Conservation (phyloP, 1,140 invertebrate species). For the Hylaeus anthracinus region DNA sequence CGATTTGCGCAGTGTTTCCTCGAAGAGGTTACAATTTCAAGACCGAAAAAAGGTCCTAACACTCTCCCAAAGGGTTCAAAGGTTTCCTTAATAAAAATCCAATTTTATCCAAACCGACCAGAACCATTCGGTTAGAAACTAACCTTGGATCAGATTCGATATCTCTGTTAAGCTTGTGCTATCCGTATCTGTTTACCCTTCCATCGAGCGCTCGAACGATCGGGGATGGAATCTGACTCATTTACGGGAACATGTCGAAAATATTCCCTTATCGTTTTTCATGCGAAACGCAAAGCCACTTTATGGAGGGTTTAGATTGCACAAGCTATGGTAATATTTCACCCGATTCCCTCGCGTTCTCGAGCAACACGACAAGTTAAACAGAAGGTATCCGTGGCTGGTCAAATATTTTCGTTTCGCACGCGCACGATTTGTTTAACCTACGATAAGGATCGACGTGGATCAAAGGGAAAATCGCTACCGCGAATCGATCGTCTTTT, state of each 20-base stretch:
- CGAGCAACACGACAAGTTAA: not conserved
- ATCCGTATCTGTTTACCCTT: not conserved
- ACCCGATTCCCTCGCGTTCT: not conserved
- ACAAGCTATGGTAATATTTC: slow-evolving; percentile 16
- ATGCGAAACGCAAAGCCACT: not conserved
- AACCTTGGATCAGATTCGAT: not conserved
- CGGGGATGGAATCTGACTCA: not conserved
- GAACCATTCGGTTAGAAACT: too few species aligned
- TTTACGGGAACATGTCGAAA: not conserved
- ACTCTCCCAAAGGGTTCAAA: too few species aligned
- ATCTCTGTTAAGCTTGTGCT: not conserved
- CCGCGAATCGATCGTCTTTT: too few species aligned
- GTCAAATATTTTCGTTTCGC: not conserved
- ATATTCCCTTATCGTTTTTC: not conserved
- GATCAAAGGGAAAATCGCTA: too few species aligned
- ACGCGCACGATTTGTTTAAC: not conserved
- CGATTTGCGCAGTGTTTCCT: too few species aligned
- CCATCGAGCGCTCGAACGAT: not conserved
- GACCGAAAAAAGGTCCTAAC: too few species aligned
- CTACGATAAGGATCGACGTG: not conserved
- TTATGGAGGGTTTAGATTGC: slow-evolving; percentile 18
- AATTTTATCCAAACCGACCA: too few species aligned
- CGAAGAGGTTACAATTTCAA: too few species aligned
- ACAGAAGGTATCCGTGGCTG: slow-evolving; percentile 1
- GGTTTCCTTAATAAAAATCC: too few species aligned